Base-by-base conservation (phyloP, 2,797 vertebrate species). In the Tenualosa thibaudeaui region DNA sequence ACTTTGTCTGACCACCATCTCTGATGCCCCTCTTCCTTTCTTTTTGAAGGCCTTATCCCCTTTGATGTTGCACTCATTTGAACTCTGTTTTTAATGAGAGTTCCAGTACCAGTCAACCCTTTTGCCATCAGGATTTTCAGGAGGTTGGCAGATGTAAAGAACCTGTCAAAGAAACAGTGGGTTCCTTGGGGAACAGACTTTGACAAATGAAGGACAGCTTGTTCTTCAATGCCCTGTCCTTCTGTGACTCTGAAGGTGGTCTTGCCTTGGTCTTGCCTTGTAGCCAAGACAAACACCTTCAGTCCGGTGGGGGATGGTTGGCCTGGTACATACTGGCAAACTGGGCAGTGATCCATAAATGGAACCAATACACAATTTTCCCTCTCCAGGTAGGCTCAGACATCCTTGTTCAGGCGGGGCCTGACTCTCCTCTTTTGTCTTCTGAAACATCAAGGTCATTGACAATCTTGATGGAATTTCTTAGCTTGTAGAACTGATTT, bases 181-280 rank as follows among this genome's bases (percentile, higher is more conserved):
- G 31, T 31, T 31, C 31, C 31, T 31, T 31, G 31, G 31, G 31
- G 31, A 31, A 31, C 31, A 31, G n/a, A n/a, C n/a, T 31, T 31
- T 43, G 68, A 65, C 65, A 86, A 50, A 75, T 58, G 24, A 81
- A 83, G 54, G 12, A 86, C 54, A 62, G 54, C 68, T 75, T 75
- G 26, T 53, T 65, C 46, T 51, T 5, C n/a, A 26, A 62, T 62
- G n/a, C n/a, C n/a, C 60, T 71, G 46, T 22, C 46, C 43, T 4
- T 65, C 26, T 50, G 40, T 68, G 37, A 24, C 31, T 51, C 22
- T 65, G 82, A 71, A 71, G n/a, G 82, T 83, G 43, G n/a, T 62
- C 60, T 60, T 60, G 58, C 58, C 58, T 60, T 60, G 58, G 58
- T n/a, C n/a, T n/a, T n/a, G n/a, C n/a, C n/a, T 60, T 51, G 50